Base-by-base conservation (phyloP, 2,797 vertebrate species). In the Syngnathus acus region DNA sequence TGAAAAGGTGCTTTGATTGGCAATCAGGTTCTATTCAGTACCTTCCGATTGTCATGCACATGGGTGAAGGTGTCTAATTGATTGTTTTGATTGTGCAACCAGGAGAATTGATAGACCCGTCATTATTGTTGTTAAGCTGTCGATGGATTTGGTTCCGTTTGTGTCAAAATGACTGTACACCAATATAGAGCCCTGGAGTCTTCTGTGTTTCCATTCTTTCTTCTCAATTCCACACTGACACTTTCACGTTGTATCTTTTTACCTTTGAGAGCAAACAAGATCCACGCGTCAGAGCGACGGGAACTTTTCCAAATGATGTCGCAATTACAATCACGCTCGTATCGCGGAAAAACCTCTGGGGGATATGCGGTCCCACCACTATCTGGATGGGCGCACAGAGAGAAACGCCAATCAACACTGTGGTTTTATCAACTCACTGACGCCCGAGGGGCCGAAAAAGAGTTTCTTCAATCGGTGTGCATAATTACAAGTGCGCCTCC, bases 281-380 rank as follows among this genome's bases (percentile, higher is more conserved):
- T 74, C 51, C 80, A 82, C 78, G 73, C 70, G 76, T 63, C 77
- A 78, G 71, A 80, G 70, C 63, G 71, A 79, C 64, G 47, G 73
- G 73, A 82, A 83, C 74, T 83, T 86, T 85, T 85, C 78, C 84
- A 88, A 89, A 90, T 88, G 87, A 79, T 84, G 57, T 72, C 2
- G 54, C 78, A 87, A 87, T 89, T 84, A 85, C 83, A 90, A 90
- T 89, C 81, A 87, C 68, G 69, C 68, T 68, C 70, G 70, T 75
- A 64, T 65, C 59, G 74, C 78, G 74, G 77, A 53, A 58, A 42
- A 55, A 70, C 55, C 76, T 78, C 81, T 78, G 64, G 70, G 78
- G 64, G 73, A 72, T 72, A 68, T 43, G 73, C 72, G 73, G 76
- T 79, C 77, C 81, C 77, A 79, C 72, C 77, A 79, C 76, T 78